Evolutionary conservation across 2,113 vertebrate species (phyloP), one percentile per base, ranked within the genome.

Genomic region (Noturus placidus): DNA sequence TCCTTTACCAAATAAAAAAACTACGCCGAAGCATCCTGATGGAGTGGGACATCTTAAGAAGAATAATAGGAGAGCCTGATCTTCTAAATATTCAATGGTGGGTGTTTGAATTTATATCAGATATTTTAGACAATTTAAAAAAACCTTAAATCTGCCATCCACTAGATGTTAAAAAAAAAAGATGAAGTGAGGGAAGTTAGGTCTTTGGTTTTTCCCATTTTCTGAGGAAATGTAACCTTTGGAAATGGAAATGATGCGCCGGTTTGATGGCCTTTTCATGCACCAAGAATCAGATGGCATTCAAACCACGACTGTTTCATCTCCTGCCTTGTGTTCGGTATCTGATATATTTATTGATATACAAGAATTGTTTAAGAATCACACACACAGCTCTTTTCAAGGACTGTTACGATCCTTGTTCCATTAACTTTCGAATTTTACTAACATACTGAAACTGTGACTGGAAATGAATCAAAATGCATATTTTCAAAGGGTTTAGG

Each of bases 251-350:
- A 94, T 93, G 93, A 95, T 94, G 93, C 93, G 88, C 86, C 87
- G 89, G 82, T 85, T 88, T 92, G 93, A 94, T 95, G 94, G 94
- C 93, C 93, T 95, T 95, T 88, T 93, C 92, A 85, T 93, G 90
- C 88, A 86, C 83, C 78, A 91, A 93, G 91, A 93, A 94, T 94
- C 93, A 95, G 94, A 94, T 95, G 94, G 92, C 93, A 93, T 95
- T 95, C 94, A 94, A 87, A 89, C 88, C 86, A 87, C 89, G 91
- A 94, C 92, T 93, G 42, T 90, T 56, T 89, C 91, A 93, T 94
- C 93, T 89, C 88, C 89, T 88, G 42, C n/a, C 10, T 56, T 33
- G 52, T 78, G 46, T 54, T 78, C 25, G 3, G 5, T 3, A 78
- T 78, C 76, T 54, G 76, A 78, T 54, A 27, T 2, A 15, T 22